Evolutionary conservation across 2,113 vertebrate genomes (phyloP), one percentile per base, ranked within the genome.

Genomic region (Leucopsar rothschildi): DNA sequence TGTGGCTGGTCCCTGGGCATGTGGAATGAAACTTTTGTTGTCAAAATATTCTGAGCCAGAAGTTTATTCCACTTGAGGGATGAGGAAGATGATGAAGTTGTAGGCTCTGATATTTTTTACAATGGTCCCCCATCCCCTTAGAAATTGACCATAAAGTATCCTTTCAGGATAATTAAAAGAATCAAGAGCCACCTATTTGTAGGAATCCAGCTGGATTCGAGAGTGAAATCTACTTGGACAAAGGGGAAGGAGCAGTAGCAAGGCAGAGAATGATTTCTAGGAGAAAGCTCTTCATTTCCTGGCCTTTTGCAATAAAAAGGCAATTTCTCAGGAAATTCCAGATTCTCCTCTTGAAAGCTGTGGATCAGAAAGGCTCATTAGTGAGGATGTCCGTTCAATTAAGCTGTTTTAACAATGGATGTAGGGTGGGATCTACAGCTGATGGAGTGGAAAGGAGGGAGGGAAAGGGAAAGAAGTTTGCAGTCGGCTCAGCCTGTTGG

Each of bases 1-100:
- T 0, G 0, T 69, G 66, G 35, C 49, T 23, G 49, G 10, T 79
- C 42, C 24, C n/a, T 64, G 56, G 31, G 27, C 27, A 52, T 0
- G 9, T 19, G 61, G 53, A 76, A 45, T 64, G 15, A 61, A 79
- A 64, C 18, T 29, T 44, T 22, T 47, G 52, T 53, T 91, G 64
- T 28, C 69, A 93, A 66, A 75, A 82, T 71, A 29, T 14, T 80
- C 28, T 31, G 60, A 88, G 33, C 7, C 33, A 85, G 39, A 56
- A 39, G 39, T 90, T 85, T 70, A 59, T 80, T 86, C 53, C 56
- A 50, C 9, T 20, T 18, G 39, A 37, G 14, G 35, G 11, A 2
- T 45, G 17, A 88, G 33, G 44, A 82, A 71, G 59, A 72, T 29
- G 2, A 50, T 50, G 27, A 63, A 29, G 33, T 24, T 42, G 5